phyloP scores from a whole-genome alignment of 2,888 invertebrate species.

The Parapristionchus giblindavisi region DNA sequence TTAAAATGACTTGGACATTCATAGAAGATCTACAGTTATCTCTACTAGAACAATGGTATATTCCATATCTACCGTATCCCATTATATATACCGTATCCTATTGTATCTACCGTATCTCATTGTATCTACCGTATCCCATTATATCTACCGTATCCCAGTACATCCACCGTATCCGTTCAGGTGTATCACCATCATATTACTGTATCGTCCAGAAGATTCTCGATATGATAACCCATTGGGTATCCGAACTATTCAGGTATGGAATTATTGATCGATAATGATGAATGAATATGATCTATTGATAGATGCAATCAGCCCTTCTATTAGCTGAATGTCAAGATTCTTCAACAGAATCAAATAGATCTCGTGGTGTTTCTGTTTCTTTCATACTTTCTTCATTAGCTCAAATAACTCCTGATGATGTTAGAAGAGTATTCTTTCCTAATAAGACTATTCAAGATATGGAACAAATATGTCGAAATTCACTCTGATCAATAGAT shows the following conservation, averaged over 20 bases:
- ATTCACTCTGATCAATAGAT: slow-evolving; percentile 1
- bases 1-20: slow-evolving; percentile 17
- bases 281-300: not conserved
- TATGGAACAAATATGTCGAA: not conserved
- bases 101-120: not conserved
- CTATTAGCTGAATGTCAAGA: slow-evolving; percentile 36
- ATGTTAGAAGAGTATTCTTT: slow-evolving; percentile 25
- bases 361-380: slow-evolving; percentile 9
- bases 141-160: not conserved
- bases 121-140: not conserved
- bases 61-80: not conserved
- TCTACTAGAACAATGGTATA: slow-evolving; percentile 31
- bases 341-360: not conserved
- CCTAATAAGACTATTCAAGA: not conserved
- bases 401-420: slow-evolving; percentile 28
- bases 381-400: slow-evolving; percentile 29
- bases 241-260: slow-evolving; percentile 26
- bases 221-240: not conserved
- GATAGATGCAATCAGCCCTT: slow-evolving; percentile 38
- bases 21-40: slow-evolving; percentile 14
- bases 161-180: slow-evolving; percentile 2
- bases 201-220: slow-evolving; percentile 26
- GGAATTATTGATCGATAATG: not conserved
- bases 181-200: slow-evolving; percentile 33
- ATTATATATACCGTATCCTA: not conserved